Conservation (phyloP, 2,797 vertebrate genomes). For the Hemitrygon akajei region DNA sequence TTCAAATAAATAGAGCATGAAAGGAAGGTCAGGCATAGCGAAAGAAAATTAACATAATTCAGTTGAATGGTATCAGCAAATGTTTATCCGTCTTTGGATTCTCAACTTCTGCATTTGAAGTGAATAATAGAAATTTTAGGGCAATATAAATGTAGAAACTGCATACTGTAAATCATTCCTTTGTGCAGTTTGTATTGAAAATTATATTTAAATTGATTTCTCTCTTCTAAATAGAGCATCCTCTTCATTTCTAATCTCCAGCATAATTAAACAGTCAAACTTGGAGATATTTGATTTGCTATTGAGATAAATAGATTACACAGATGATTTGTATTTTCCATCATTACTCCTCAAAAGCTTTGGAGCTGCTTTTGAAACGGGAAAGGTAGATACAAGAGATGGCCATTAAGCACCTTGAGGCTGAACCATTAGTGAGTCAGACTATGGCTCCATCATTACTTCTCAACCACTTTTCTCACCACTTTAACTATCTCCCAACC, state of each 20-base stretch:
- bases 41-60: not conserved
- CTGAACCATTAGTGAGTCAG: not conserved
- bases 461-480: too few relatives aligned
- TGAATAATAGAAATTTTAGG: not conserved
- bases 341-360: not conserved
- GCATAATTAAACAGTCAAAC: not conserved
- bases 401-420: not conserved
- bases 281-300: not conserved
- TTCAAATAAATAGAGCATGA: not conserved
- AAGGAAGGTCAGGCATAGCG: not conserved
- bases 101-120: not conserved
- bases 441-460: not conserved
- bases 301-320: not conserved
- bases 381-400: not conserved
- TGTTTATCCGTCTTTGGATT: not conserved
- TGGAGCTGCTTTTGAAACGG: not conserved
- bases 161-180: not conserved
- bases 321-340: not conserved
- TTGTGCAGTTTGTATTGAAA: conserved; percentile 17
- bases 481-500: too few relatives aligned
- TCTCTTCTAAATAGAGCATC: not conserved
- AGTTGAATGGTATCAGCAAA: not conserved
- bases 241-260: not conserved
- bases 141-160: not conserved
- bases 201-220: conserved; percentile 20